Evolutionary conservation across 2,113 vertebrate genomes (phyloP).

Genomic region (Lampris incognitus): DNA sequence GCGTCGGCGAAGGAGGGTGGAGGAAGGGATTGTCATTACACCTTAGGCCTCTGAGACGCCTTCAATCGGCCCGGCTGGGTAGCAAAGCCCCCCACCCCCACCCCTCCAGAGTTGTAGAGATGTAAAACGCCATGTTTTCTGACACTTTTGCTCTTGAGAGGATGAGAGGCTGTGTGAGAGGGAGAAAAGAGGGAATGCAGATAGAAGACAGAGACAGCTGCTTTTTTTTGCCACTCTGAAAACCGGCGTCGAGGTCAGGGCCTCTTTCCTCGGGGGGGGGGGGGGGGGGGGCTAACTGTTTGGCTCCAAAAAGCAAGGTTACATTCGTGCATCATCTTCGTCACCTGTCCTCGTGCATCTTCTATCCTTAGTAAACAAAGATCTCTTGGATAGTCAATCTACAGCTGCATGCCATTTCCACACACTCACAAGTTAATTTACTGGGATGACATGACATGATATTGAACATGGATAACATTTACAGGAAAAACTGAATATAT

Average conservation of each 20-base stretch:
- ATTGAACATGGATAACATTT: slow-evolving; percentile 31
- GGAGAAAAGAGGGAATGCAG: slow-evolving; percentile 35
- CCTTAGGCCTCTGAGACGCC: slow-evolving; percentile 78
- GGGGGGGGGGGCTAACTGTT: slow-evolving; percentile 59
- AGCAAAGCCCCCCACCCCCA: slow-evolving; percentile 63
- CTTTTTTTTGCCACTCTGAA: slow-evolving; percentile 48
- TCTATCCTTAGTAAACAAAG: slow-evolving; percentile 72
- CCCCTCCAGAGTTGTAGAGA: slow-evolving; percentile 69
- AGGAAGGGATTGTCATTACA: slow-evolving; percentile 72
- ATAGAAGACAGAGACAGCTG: slow-evolving; percentile 52
- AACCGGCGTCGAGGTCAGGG: slow-evolving; percentile 54
- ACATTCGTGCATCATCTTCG: slow-evolving; percentile 60
- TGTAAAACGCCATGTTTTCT: slow-evolving; percentile 78
- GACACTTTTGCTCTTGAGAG: slow-evolving; percentile 72
- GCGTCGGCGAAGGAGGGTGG: slow-evolving; percentile 71
- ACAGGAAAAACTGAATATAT: slow-evolving; percentile 9
- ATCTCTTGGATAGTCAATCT: slow-evolving; percentile 51
- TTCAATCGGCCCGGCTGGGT: slow-evolving; percentile 79
- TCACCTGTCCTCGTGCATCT: slow-evolving; percentile 49
- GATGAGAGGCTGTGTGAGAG: slow-evolving; percentile 52
- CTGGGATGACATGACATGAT: slow-evolving; percentile 25
- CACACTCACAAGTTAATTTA: slow-evolving; percentile 50
- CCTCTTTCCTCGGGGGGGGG: slow-evolving; percentile 62
- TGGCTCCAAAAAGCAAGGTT: slow-evolving; percentile 64
- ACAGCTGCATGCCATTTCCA: slow-evolving; percentile 57